Conservation (phyloP, 2,797 vertebrate species). For the Enteromius trimaculatus region DNA sequence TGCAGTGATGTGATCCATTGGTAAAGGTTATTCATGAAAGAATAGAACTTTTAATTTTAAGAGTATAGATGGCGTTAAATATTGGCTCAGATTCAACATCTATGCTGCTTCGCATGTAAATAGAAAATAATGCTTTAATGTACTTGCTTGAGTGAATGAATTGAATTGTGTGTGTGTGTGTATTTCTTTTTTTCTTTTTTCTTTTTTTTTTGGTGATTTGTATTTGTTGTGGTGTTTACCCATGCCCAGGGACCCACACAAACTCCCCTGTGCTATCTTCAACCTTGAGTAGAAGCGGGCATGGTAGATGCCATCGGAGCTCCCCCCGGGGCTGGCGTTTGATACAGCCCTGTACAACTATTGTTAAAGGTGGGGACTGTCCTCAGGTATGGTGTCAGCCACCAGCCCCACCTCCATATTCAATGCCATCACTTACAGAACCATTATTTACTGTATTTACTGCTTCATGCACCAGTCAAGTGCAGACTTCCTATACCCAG, state of each 20-base stretch:
- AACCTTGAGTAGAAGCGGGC: slow-evolving; percentile 81
- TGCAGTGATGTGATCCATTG: background rate
- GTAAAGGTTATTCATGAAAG: background rate
- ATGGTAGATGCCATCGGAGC: slow-evolving; percentile 78
- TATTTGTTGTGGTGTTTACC: slow-evolving; percentile 53
- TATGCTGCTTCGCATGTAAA: background rate
- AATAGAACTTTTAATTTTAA: background rate
- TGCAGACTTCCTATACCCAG: background rate
- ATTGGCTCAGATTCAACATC: background rate
- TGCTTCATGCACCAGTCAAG: background rate
- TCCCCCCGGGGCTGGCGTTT: slow-evolving; percentile 79
- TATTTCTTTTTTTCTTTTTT: background rate
- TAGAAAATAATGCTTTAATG: background rate
- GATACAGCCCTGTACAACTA: slow-evolving; percentile 72
- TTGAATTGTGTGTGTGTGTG: slow-evolving; percentile 37
- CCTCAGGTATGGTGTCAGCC: slow-evolving; percentile 81
- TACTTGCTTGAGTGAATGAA: slow-evolving; percentile 34
- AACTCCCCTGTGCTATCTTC: slow-evolving; percentile 78
- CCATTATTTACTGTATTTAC: slow-evolving; percentile 25
- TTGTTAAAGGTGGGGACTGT: slow-evolving; percentile 84
- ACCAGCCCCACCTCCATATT: slow-evolving; percentile 71
- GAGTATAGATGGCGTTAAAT: background rate
- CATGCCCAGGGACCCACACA: slow-evolving; percentile 67
- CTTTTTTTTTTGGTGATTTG: slow-evolving; percentile 35
- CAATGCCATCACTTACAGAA: slow-evolving; percentile 18